Evolutionary conservation across 2,888 invertebrate genomes (phyloP).

Genomic region (Beris morrisii): DNA sequence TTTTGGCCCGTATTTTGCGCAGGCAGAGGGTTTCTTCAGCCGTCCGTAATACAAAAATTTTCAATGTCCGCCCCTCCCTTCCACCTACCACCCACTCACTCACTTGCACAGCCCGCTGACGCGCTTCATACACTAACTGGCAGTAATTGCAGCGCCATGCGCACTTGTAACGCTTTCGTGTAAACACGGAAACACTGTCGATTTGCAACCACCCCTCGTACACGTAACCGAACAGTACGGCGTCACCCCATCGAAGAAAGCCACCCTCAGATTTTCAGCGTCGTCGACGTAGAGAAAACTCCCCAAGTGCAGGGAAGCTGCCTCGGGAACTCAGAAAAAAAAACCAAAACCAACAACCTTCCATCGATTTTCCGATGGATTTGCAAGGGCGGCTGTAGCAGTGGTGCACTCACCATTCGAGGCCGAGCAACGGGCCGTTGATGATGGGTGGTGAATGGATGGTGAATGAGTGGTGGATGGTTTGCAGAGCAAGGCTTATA

Average conservation of each 20-base stretch:
- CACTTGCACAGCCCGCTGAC: neutral
- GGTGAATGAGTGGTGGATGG: neutral
- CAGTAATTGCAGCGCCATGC: constrained; percentile 20
- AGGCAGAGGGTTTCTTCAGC: constrained; percentile 19
- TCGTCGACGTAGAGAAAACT: too few species aligned
- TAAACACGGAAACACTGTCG: constrained; percentile 12
- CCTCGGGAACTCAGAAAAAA: neutral
- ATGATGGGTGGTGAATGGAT: too few species aligned
- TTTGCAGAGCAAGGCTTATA: neutral
- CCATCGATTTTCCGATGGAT: constrained; percentile 29
- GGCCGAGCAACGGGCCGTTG: too few species aligned
- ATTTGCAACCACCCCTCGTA: too few species aligned
- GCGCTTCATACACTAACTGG: neutral
- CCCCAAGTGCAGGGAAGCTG: neutral
- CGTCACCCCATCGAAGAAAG: neutral
- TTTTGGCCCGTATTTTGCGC: constrained; percentile 30
- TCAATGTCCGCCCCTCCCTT: neutral
- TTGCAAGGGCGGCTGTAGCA: constrained; percentile 20
- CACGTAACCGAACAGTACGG: neutral
- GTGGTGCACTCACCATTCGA: too few species aligned
- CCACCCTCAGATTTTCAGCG: constrained; percentile 11
- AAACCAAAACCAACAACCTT: neutral
- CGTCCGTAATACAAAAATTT: constrained; percentile 12
- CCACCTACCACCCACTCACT: neutral
- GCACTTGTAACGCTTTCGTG: constrained; percentile 8